Percentiles rank a stretch among this genome's conserved stretches.
Conservation (phyloP, 2,888 invertebrate genomes). For the Lasioglossum morio region DNA sequence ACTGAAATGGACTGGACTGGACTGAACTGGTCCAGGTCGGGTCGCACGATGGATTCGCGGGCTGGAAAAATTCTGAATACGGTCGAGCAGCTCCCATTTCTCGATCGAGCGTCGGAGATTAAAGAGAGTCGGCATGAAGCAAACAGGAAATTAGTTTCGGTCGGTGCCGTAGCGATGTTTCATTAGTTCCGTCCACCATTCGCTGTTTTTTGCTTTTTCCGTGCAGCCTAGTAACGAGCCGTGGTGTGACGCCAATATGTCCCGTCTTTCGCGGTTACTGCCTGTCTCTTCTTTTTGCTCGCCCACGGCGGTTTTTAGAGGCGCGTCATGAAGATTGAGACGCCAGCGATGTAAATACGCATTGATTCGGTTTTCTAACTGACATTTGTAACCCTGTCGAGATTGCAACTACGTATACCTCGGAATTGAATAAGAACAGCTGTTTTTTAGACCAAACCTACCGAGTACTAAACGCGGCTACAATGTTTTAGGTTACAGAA, state of each 20-base stretch:
- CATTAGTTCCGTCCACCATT: constrained; percentile 32
- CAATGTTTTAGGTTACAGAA: too few relatives aligned
- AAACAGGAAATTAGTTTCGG: constrained; percentile 64
- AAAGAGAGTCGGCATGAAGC: constrained; percentile 44
- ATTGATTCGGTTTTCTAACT: not conserved
- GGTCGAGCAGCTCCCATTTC: not conserved
- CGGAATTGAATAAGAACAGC: too few relatives aligned
- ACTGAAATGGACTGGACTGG: not conserved
- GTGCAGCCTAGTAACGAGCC: constrained; percentile 8
- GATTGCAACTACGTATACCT: not conserved
- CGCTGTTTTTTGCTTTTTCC: not conserved
- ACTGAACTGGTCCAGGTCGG: not conserved
- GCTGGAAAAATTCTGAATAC: constrained; percentile 30
- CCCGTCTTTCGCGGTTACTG: not conserved
- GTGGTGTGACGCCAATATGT: constrained; percentile 4
- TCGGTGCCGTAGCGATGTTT: constrained; percentile 36
- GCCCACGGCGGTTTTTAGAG: not conserved
- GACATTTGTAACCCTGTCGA: not conserved
- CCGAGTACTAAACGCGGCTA: too few relatives aligned
- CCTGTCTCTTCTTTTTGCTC: not conserved
- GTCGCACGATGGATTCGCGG: not conserved
- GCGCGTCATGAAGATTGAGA: not conserved
- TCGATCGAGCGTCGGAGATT: constrained; percentile 45
- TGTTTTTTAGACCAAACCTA: too few relatives aligned
- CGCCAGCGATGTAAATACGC: not conserved